Conservation (phyloP, 1,140 invertebrate species). For the Andrena cerasifolii region DNA sequence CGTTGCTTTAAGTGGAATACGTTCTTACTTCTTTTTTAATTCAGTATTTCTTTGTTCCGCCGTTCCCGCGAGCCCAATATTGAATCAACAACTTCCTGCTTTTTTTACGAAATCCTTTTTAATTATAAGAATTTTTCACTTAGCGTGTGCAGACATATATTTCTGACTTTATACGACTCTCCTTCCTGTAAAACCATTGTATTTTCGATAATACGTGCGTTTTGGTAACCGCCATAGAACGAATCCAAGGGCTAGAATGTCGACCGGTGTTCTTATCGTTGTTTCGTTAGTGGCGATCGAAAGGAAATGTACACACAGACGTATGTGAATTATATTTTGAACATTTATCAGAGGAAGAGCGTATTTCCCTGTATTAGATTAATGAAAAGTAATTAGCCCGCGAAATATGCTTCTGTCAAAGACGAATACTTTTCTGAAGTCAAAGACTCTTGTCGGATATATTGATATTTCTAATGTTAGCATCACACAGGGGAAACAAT, state of each 20-base stretch:
- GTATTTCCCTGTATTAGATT: too few species aligned
- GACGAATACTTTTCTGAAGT: slow-evolving; percentile 3
- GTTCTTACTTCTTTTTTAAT: neutral
- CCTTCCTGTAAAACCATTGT: neutral
- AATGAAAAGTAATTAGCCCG: neutral
- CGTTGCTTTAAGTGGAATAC: neutral
- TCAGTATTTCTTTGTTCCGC: neutral
- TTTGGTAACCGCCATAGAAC: neutral
- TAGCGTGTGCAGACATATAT: neutral
- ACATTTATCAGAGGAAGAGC: neutral
- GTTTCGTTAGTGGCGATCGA: too few species aligned
- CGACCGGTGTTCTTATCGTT: neutral
- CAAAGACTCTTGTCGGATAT: slow-evolving; percentile 26
- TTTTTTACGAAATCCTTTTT: neutral
- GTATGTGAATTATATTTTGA: neutral
- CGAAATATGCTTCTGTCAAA: slow-evolving; percentile 50
- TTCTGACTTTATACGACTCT: neutral
- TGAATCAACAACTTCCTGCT: neutral
- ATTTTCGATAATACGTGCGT: neutral
- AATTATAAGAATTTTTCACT: neutral
- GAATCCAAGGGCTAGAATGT: neutral
- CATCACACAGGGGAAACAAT: slow-evolving; percentile 7
- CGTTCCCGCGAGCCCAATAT: too few species aligned
- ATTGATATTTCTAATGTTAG: neutral
- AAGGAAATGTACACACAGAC: neutral